Evolutionary conservation across 2,113 vertebrate genomes (phyloP).

Genomic region (Barnardius zonarius): DNA sequence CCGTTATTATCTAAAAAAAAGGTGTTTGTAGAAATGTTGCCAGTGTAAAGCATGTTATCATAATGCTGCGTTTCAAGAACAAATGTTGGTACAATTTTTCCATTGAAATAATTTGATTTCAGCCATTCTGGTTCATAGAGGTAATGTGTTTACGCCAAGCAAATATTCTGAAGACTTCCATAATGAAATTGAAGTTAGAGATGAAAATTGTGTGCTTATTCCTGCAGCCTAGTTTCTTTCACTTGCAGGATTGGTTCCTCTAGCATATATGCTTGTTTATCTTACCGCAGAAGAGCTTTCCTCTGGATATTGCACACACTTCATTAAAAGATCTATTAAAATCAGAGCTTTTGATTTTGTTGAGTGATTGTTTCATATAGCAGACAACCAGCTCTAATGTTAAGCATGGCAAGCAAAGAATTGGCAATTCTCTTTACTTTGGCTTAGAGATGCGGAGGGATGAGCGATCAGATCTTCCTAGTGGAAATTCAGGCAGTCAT

Average conservation of each 20-base stretch:
- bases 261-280: not conserved
- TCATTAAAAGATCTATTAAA: not conserved
- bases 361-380: not conserved
- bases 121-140: not conserved
- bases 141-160: not conserved
- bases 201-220: not conserved
- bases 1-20: not conserved
- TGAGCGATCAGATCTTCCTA: not conserved
- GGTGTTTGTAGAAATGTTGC: not conserved
- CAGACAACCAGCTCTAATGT: not conserved
- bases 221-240: not conserved
- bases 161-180: not conserved
- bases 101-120: conserved; percentile 4
- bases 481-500: not conserved
- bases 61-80: not conserved
- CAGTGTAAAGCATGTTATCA: not conserved
- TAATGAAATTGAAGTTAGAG: not conserved
- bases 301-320: not conserved
- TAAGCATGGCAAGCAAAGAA: not conserved
- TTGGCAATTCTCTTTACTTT: not conserved
- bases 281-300: not conserved
- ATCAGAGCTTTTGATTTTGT: not conserved
- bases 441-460: not conserved
- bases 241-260: not conserved
- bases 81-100: not conserved